Conservation (phyloP, 2,113 vertebrate genomes). For the Phalacrocorax carbo region DNA sequence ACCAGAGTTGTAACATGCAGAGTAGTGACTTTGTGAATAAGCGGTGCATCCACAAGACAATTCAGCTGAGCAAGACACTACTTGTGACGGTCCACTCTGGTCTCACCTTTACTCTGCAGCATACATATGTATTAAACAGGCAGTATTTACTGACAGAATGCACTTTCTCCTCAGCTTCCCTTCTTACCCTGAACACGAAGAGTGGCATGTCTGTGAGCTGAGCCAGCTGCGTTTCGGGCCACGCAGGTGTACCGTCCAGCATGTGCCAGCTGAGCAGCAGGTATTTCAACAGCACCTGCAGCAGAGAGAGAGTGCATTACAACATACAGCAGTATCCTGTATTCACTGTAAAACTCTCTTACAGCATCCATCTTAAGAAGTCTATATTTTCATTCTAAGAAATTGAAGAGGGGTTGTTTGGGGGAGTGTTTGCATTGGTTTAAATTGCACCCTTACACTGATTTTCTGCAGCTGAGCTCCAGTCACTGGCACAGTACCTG, state of each 20-base stretch:
- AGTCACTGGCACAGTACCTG: conserved; percentile 74
- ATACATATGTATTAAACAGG: fast-evolving
- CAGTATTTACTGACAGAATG: not conserved
- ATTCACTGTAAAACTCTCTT: not conserved
- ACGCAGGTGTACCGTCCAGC: conserved; percentile 85
- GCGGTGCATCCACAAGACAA: not conserved
- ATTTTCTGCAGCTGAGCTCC: not conserved
- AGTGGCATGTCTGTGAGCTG: conserved; percentile 82
- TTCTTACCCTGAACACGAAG: conserved; percentile 88
- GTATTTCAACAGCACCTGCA: conserved; percentile 88
- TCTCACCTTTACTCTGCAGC: not conserved
- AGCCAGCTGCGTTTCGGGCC: conserved; percentile 86
- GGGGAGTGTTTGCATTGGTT: not conserved
- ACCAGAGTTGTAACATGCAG: not conserved
- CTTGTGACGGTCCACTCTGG: not conserved
- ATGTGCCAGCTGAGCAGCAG: conserved; percentile 80
- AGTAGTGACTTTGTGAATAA: not conserved
- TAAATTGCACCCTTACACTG: too few relatives aligned
- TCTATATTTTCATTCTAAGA: not conserved
- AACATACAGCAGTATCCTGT: not conserved
- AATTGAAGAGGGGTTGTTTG: not conserved
- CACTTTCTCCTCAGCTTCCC: not conserved
- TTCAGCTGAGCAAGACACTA: not conserved
- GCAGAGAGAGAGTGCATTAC: not conserved
- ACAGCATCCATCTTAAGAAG: not conserved